Base-by-base conservation (phyloP, 2,888 invertebrate genomes). In the Drepana falcataria region DNA sequence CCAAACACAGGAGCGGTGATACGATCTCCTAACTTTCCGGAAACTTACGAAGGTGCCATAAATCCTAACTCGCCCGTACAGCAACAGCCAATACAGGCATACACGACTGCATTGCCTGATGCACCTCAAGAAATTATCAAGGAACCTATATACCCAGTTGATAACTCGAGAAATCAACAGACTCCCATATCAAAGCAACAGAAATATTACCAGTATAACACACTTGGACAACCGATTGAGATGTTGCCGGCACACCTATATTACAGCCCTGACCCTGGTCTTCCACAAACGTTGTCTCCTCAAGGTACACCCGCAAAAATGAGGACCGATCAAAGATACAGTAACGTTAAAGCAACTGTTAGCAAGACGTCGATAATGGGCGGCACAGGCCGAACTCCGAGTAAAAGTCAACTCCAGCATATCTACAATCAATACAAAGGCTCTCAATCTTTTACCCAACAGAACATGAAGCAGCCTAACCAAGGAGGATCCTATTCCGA, bases 341-440 rank as follows among this genome's bases (percentile, higher is more conserved):
- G 74, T 47, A 78, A 77, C 60, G 80, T 90, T 0, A 91, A 86
- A 63, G 71, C 72, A 33, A 88, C 87, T 44, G 62, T 84, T 5
- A 91, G 90, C 60, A 90, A 87, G 60, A 90, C 90, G 47, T 77
- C 86, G 1, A 53, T 91, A 35, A 73, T 81, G 63, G 83, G 78
- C 1, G 77, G 79, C 4, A 47, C 73, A 2, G 81, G 78, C 1
- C 76, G 61, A 66, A 77, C 67, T 49, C 77, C 85, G 1, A 88
- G 87, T 56, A 83, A 74, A 60, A 77, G 61, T 65, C 87, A 89
- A 59, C 66, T 90, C 53, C 88, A 87, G 60, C 79, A 84, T 47
- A 73, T 87, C 7, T 89, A 90, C 56, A 83, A 87, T 48, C 82
- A 85, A 57, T 90, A 87, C 55, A 89, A 83, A 62, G 88, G 87